Percentiles rank a stretch among this genome's conserved stretches.
Conservation (phyloP, 1,140 invertebrate genomes). For the Prorops nasuta region DNA sequence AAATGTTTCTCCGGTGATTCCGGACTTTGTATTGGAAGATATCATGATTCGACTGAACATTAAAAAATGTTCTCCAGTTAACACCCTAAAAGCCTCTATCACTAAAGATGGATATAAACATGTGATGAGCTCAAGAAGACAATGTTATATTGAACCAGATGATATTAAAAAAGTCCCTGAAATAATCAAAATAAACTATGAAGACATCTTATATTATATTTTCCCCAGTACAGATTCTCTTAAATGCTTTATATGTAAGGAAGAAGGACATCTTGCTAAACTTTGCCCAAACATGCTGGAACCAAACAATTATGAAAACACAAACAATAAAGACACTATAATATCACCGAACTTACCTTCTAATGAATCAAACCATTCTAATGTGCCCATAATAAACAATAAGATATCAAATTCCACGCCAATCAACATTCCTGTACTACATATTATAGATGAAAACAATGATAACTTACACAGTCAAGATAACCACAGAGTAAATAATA, state of each 20-base stretch:
- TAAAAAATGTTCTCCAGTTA: background rate
- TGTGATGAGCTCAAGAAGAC: background rate
- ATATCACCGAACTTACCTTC: too few relatives aligned
- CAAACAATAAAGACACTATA: too few relatives aligned
- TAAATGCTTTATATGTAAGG: slow-evolving; percentile 16
- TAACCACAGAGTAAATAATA: too few relatives aligned
- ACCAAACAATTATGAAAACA: too few relatives aligned
- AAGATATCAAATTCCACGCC: too few relatives aligned
- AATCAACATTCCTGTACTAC: too few relatives aligned
- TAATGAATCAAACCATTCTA: too few relatives aligned
- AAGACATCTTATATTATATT: background rate
- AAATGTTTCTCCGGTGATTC: slow-evolving; percentile 10
- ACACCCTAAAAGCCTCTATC: background rate
- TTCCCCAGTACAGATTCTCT: background rate
- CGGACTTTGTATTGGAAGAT: slow-evolving; percentile 1
- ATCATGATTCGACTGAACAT: slow-evolving; percentile 6
- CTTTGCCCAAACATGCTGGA: slow-evolving; percentile 2
- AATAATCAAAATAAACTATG: background rate
- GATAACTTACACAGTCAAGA: too few relatives aligned
- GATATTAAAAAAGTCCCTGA: background rate
- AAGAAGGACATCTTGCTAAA: slow-evolving; percentile 16
- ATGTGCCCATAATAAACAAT: too few relatives aligned
- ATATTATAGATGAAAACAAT: too few relatives aligned
- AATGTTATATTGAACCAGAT: background rate
- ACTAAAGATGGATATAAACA: background rate